A percentile compares a stretch with the other conserved stretches of the same genome.
Evolutionary conservation across 2,888 invertebrate species (phyloP).

Genomic region (Orthosia gracilis): DNA sequence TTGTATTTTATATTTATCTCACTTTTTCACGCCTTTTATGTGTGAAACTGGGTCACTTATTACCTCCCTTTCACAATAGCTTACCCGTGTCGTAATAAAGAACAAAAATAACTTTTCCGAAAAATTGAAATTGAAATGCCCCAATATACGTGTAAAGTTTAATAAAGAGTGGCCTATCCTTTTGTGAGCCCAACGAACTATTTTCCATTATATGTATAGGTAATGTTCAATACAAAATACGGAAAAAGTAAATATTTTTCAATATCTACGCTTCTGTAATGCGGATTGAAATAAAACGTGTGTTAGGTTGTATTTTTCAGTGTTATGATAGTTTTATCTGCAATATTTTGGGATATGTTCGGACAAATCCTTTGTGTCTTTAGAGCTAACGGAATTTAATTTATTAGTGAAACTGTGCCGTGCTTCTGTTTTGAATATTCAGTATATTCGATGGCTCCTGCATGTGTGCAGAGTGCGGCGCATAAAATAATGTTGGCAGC

Average conservation of each 20-base stretch:
- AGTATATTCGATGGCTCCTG: conserved; percentile 9
- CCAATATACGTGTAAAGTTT: conserved; percentile 53
- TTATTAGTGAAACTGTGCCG: conserved; percentile 14
- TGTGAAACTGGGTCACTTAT: conserved; percentile 54
- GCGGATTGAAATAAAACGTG: conserved; percentile 50
- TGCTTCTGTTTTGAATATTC: conserved; percentile 37
- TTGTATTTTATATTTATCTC: conserved; percentile 54
- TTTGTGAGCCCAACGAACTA: conserved; percentile 49
- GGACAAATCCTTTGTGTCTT: conserved; percentile 39
- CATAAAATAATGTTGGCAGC: conserved; percentile 22
- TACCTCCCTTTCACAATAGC: conserved; percentile 44
- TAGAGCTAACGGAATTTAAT: conserved; percentile 34
- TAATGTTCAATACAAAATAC: conserved; percentile 54
- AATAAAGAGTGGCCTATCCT: conserved; percentile 44
- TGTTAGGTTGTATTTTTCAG: conserved; percentile 39
- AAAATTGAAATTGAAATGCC: conserved; percentile 56
- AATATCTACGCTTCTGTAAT: conserved; percentile 56
- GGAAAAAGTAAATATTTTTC: conserved; percentile 62
- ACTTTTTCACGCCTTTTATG: conserved; percentile 45
- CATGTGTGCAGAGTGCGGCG: neutral
- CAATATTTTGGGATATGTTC: conserved; percentile 16
- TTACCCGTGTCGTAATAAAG: conserved; percentile 47
- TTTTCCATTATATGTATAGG: conserved; percentile 60
- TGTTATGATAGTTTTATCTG: conserved; percentile 30
- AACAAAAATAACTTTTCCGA: conserved; percentile 54